phyloP scores from a whole-genome alignment of 2,113 vertebrate species.

The Ahaetulla prasina region DNA sequence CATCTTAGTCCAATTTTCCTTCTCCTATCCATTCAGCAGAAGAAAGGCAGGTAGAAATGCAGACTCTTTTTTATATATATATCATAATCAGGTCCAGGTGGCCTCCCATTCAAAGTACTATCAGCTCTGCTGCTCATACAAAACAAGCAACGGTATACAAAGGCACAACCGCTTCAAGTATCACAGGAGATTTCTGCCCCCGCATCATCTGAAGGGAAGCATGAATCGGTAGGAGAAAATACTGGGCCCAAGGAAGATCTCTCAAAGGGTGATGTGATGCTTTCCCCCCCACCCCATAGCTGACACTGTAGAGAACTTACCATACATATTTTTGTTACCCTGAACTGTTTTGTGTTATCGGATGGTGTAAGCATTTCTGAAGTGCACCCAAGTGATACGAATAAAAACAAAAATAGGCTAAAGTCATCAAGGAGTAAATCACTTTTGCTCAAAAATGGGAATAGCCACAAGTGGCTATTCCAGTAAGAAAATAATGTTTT shows the following conservation, averaged over 20 bases:
- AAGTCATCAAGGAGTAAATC: not conserved
- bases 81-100: no score
- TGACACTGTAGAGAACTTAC: not conserved
- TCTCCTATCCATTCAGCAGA: not conserved
- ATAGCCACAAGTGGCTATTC: not conserved
- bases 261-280: not conserved
- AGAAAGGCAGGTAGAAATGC: not conserved
- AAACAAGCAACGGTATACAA: not conserved
- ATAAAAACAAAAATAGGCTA: not conserved
- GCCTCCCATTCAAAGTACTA: not conserved
- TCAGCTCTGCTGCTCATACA: not conserved
- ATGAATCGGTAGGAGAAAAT: not conserved
- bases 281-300: not conserved
- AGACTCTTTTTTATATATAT: not conserved
- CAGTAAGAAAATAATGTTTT: constrained; percentile 30
- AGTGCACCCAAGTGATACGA: not conserved
- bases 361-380: not conserved
- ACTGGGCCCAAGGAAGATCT: not conserved
- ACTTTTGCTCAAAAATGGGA: not conserved
- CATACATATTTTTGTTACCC: not conserved
- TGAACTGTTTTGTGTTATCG: not conserved
- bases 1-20: not conserved
- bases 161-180: not conserved
- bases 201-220: not conserved
- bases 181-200: not conserved